Evolutionary conservation across 2,797 vertebrate genomes (phyloP).

Genomic region (Clarias laeviceps): DNA sequence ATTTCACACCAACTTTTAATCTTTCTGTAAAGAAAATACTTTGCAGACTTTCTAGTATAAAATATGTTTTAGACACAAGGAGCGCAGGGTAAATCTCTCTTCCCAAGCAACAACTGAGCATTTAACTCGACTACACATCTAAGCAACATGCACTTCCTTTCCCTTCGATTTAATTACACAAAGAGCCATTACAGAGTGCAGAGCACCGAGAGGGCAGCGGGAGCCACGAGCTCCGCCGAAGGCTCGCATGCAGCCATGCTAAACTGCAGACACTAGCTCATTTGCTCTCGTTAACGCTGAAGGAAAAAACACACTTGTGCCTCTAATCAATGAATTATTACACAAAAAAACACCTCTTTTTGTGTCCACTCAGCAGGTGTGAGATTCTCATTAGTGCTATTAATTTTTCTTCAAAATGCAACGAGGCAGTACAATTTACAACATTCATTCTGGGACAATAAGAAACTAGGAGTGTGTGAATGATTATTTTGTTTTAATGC

Average conservation of each 20-base stretch:
- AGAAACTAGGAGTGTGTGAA: not conserved
- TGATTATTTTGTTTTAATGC: not conserved
- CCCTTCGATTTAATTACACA: conserved; percentile 58
- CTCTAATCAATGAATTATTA: conserved; percentile 46
- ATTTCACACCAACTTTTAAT: not conserved
- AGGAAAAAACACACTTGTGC: conserved; percentile 47
- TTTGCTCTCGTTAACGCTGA: conserved; percentile 58
- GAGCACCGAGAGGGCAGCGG: conserved; percentile 57
- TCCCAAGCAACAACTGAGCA: not conserved
- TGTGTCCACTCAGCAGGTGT: conserved; percentile 20
- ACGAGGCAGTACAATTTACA: not conserved
- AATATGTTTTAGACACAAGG: not conserved
- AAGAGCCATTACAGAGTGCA: conserved; percentile 58
- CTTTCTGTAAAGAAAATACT: not conserved
- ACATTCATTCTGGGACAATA: not conserved
- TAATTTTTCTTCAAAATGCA: not conserved
- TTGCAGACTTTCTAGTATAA: not conserved
- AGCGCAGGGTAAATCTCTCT: not conserved
- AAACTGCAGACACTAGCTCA: conserved; percentile 53
- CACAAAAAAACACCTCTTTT: conserved; percentile 12
- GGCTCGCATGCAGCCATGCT: conserved; percentile 27
- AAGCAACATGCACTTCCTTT: conserved; percentile 8
- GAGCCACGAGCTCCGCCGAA: conserved; percentile 56
- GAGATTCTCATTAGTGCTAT: conserved; percentile 23
- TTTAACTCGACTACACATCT: not conserved